Evolutionary conservation across 2,888 invertebrate species (phyloP).

Genomic region (Augiades crinisus): DNA sequence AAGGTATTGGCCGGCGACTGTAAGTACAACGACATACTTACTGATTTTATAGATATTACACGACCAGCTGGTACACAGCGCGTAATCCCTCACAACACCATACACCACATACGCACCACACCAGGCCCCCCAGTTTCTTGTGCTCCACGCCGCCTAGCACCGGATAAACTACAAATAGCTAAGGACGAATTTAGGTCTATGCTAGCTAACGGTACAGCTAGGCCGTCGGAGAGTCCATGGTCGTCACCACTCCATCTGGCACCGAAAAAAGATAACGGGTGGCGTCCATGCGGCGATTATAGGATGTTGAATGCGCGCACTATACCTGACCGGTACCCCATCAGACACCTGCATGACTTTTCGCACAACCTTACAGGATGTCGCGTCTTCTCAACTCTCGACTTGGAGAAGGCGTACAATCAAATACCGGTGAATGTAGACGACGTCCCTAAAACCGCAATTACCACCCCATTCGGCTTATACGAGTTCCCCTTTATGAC

Average conservation of each 20-base stretch:
- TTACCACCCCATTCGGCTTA: too few relatives aligned
- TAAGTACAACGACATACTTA: too few relatives aligned
- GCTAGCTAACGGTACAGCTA: too few relatives aligned
- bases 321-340: background rate
- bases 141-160: background rate
- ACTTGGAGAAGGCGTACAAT: background rate
- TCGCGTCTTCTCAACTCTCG: background rate
- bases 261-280: slow-evolving; percentile 7
- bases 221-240: background rate
- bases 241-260: too few relatives aligned
- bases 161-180: too few relatives aligned
- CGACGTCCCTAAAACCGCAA: background rate
- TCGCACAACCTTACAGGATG: background rate
- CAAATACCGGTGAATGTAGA: background rate
- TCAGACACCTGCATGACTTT: background rate
- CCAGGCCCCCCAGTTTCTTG: background rate
- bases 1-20: too few relatives aligned
- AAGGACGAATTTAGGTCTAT: too few relatives aligned
- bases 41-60: too few relatives aligned
- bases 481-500: too few relatives aligned
- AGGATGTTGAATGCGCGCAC: background rate
- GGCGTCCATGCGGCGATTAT: background rate
- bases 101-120: background rate
- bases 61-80: too few relatives aligned
- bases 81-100: too few relatives aligned